A percentile compares a stretch with the other conserved stretches of the same genome.
phyloP scores from a whole-genome alignment of 2,113 vertebrate species.

The Trachemys scripta region DNA sequence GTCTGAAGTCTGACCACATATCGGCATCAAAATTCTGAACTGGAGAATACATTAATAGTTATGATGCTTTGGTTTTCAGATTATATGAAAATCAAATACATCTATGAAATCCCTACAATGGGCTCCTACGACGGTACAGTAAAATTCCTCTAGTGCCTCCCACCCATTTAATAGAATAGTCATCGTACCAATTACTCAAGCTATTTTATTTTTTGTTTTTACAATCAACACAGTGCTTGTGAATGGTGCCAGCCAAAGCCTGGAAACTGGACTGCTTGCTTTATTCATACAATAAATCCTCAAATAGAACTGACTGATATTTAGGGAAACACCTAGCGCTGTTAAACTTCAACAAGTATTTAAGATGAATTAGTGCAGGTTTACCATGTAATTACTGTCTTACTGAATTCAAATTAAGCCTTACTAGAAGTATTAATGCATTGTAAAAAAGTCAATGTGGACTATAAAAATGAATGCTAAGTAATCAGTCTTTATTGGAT shows the following conservation, averaged over 20 bases:
- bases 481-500: slow-evolving; percentile 26
- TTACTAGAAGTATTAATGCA: slow-evolving; percentile 13
- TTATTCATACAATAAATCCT: neutral
- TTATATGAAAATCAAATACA: neutral
- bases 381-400: slow-evolving; percentile 52
- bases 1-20: neutral
- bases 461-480: neutral
- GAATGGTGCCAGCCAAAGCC: neutral
- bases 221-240: neutral
- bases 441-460: neutral
- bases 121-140: neutral
- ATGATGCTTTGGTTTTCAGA: neutral
- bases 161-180: neutral
- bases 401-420: slow-evolving; percentile 38
- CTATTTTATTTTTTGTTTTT: neutral
- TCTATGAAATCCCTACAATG: neutral
- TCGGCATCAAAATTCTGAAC: neutral
- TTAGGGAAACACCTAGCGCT: neutral
- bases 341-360: slow-evolving; percentile 44
- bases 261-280: slow-evolving; percentile 2
- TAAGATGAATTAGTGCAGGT: slow-evolving; percentile 31
- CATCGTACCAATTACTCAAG: neutral
- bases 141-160: neutral
- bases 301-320: slow-evolving; percentile 9
- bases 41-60: neutral